These are phyloP conservation scores for Andrena fulva DNA, from an alignment of 2,888 invertebrate species.

Conservation along the genomic window DNA sequence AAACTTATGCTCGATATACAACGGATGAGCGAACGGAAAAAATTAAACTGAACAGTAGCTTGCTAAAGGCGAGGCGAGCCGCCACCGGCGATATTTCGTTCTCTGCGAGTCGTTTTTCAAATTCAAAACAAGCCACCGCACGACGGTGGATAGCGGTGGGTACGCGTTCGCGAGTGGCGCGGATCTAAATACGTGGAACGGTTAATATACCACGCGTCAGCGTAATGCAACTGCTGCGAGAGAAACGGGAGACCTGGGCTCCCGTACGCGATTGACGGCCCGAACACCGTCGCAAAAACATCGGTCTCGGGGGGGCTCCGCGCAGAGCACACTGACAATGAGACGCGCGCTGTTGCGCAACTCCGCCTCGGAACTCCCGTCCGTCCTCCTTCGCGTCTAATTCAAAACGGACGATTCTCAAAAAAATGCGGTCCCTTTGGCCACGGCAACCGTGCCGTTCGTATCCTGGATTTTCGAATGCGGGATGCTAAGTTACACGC, in stretches of 20 bases:
- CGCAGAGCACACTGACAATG: slow-evolving; percentile 29
- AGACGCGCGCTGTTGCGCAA: slow-evolving; percentile 64
- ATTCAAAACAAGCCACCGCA: slow-evolving; percentile 38
- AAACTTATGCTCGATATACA: neutral
- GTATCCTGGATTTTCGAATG: slow-evolving; percentile 5
- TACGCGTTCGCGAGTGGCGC: slow-evolving; percentile 39
- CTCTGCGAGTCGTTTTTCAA: slow-evolving; percentile 14
- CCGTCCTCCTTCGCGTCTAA: slow-evolving; percentile 36
- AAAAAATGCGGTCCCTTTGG: slow-evolving; percentile 2
- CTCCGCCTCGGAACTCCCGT: slow-evolving; percentile 55
- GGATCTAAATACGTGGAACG: slow-evolving; percentile 69
- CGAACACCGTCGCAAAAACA: slow-evolving; percentile 78
- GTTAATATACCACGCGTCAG: slow-evolving; percentile 71
- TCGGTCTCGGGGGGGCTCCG: slow-evolving; percentile 58
- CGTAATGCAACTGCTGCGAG: slow-evolving; percentile 51
- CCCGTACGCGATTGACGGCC: slow-evolving; percentile 48
- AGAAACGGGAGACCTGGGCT: slow-evolving; percentile 37
- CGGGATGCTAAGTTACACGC: neutral
- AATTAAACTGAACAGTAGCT: neutral
- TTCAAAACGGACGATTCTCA: slow-evolving; percentile 40
- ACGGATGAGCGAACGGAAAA: neutral
- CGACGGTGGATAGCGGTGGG: slow-evolving; percentile 23
- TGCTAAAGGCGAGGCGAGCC: neutral
- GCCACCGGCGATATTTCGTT: slow-evolving; percentile 3
- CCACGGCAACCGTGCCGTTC: neutral